phyloP scores from a whole-genome alignment of 2,888 invertebrate species.

The Tillus elongatus region DNA sequence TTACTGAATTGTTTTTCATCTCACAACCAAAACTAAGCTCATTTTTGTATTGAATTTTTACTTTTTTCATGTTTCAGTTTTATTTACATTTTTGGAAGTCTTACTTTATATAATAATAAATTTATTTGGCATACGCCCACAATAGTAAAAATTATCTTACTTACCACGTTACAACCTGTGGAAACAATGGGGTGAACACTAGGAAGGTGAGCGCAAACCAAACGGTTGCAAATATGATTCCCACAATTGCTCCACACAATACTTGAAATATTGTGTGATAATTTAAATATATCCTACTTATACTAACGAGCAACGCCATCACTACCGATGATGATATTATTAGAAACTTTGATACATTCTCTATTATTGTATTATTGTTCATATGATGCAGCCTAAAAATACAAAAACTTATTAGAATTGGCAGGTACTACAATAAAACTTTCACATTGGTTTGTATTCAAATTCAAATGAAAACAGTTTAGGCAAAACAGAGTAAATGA shows the following conservation, averaged over 20 bases:
- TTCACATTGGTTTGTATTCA: too few species aligned
- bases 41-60: too few species aligned
- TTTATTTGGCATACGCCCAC: too few species aligned
- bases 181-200: constrained; percentile 76
- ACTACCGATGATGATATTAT: constrained; percentile 54
- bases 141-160: constrained; percentile 48
- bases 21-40: too few species aligned
- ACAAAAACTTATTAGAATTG: too few species aligned
- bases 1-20: too few species aligned
- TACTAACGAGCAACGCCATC: constrained; percentile 53
- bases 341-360: constrained; percentile 61
- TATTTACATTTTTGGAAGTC: too few species aligned
- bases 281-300: constrained; percentile 72
- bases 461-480: too few species aligned
- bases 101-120: too few species aligned
- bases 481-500: too few species aligned
- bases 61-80: too few species aligned
- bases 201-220: constrained; percentile 79
- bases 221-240: constrained; percentile 60
- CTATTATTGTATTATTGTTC: constrained; percentile 68
- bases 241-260: constrained; percentile 65
- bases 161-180: constrained; percentile 77
- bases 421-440: too few species aligned
- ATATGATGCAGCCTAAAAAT: constrained; percentile 68
- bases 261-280: constrained; percentile 82